phyloP scores from a whole-genome alignment of 2,888 invertebrate genomes.

The Prionchulus punctatus region DNA sequence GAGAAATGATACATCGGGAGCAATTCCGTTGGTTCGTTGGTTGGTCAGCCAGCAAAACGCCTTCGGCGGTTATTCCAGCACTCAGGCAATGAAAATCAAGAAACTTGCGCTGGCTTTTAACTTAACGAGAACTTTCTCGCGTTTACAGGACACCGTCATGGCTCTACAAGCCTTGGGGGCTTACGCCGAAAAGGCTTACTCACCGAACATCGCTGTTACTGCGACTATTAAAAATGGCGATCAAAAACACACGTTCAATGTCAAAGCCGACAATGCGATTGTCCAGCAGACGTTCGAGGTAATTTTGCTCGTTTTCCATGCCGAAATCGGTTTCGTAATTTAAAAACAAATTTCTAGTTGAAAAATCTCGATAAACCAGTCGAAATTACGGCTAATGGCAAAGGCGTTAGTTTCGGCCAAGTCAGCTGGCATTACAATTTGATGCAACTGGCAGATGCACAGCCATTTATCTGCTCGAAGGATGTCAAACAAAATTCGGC shows the following conservation, averaged over 20 bases:
- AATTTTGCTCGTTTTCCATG: slow-evolving; percentile 15
- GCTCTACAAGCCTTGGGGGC: slow-evolving; percentile 54
- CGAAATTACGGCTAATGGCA: slow-evolving; percentile 58
- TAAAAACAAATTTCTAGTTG: slow-evolving; percentile 15
- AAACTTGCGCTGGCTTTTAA: background rate
- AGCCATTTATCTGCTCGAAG: slow-evolving; percentile 24
- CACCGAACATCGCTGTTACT: slow-evolving; percentile 39
- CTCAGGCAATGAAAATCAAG: slow-evolving; percentile 43
- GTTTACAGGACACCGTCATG: slow-evolving; percentile 51
- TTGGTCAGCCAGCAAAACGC: slow-evolving; percentile 52
- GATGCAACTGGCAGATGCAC: slow-evolving; percentile 37
- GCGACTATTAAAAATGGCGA: slow-evolving; percentile 43
- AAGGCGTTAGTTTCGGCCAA: slow-evolving; percentile 46
- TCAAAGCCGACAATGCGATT: slow-evolving; percentile 37
- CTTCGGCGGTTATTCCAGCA: slow-evolving; percentile 54
- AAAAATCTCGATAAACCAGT: slow-evolving; percentile 35
- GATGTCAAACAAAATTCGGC: background rate
- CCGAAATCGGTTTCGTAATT: background rate
- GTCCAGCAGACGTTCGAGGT: slow-evolving; percentile 64
- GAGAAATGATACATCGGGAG: slow-evolving; percentile 34
- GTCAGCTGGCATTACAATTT: slow-evolving; percentile 63
- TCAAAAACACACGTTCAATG: slow-evolving; percentile 24
- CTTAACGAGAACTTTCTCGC: background rate
- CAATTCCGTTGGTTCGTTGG: slow-evolving; percentile 53
- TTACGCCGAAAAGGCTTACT: slow-evolving; percentile 46